phyloP scores from a whole-genome alignment of 2,113 vertebrate species.

The Ranitomeya variabilis region DNA sequence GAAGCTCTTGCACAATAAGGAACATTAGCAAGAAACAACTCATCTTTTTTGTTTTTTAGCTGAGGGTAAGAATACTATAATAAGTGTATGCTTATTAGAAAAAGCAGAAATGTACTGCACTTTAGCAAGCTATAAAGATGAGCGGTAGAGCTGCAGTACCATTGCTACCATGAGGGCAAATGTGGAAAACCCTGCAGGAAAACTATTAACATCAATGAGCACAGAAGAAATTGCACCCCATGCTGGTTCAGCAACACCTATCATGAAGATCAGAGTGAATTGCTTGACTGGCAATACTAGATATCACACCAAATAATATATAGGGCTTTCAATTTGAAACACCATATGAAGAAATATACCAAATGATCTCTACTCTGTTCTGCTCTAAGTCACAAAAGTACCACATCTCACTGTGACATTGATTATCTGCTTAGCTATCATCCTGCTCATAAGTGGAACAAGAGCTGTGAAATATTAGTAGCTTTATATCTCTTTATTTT shows the following conservation, averaged over 20 bases:
- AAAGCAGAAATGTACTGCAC: not conserved
- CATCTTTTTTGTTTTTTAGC: too few relatives aligned
- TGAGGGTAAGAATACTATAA: not conserved
- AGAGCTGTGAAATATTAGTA: constrained; percentile 31
- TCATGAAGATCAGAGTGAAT: constrained; percentile 19
- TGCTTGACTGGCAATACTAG: constrained; percentile 22
- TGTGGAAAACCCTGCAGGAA: not conserved
- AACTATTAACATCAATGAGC: constrained; percentile 47
- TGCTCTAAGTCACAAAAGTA: constrained; percentile 32
- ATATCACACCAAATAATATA: constrained; percentile 39
- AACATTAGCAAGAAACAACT: too few relatives aligned
- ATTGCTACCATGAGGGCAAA: not conserved
- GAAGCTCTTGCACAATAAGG: too few relatives aligned
- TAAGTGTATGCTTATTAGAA: not conserved
- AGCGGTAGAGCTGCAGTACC: not conserved
- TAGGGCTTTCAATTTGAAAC: constrained; percentile 34
- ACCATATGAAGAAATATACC: constrained; percentile 10
- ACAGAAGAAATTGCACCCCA: constrained; percentile 1
- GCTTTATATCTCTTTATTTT: not conserved
- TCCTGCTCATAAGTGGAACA: constrained; percentile 30
- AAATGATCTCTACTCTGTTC: constrained; percentile 14
- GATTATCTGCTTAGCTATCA: constrained; percentile 36
- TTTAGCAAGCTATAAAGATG: not conserved
- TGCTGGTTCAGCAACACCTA: constrained; percentile 31
- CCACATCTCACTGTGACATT: constrained; percentile 18